Conservation (phyloP, 1,140 invertebrate genomes). For the Aphis gossypii region DNA sequence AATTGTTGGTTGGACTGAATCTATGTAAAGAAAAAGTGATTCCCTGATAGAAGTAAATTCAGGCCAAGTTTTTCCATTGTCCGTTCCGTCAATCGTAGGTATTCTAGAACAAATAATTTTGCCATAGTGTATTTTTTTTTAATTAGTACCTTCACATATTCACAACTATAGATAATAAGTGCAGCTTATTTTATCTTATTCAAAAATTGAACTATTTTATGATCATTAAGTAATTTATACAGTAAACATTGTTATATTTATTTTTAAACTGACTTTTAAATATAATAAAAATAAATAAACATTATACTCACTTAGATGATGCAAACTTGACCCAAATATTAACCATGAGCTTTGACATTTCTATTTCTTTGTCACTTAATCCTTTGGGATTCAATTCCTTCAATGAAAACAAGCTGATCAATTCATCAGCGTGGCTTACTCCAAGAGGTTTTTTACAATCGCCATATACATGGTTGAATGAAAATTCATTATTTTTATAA, state of each 20-base stretch:
- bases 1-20: constrained; percentile 7
- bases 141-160: background rate
- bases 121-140: background rate
- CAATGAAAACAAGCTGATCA: constrained; percentile 36
- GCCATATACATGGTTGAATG: constrained; percentile 17
- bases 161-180: background rate
- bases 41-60: constrained; percentile 9
- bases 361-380: background rate
- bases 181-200: background rate
- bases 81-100: constrained; percentile 29
- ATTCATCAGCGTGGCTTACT: constrained; percentile 29
- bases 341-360: constrained; percentile 44
- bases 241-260: background rate
- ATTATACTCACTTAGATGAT: background rate
- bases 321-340: constrained; percentile 48
- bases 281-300: background rate
- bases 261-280: background rate
- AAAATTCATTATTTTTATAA: constrained; percentile 37
- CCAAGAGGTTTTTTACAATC: background rate
- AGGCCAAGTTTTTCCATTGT: constrained; percentile 22
- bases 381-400: background rate
- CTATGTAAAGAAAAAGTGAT: background rate
- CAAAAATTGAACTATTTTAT: background rate
- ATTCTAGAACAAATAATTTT: background rate
- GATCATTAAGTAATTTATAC: background rate